Conservation (phyloP, 2,113 vertebrate species). For the Apodemus speciosus region DNA sequence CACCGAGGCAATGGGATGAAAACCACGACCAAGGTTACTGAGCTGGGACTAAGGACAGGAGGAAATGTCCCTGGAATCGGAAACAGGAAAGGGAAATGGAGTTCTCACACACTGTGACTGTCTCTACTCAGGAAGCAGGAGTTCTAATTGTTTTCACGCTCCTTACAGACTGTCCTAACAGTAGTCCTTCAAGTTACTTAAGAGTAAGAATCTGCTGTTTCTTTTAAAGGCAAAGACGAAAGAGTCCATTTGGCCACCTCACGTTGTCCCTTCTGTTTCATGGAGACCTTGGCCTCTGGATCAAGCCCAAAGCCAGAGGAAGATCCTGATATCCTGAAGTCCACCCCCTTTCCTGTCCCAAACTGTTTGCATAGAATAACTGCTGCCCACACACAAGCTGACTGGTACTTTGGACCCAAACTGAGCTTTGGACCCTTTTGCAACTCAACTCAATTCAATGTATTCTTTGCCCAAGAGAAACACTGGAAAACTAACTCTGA, state of each 20-base stretch:
- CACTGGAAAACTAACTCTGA: conserved; percentile 1
- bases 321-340: not conserved
- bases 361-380: conserved; percentile 64
- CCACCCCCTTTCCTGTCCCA: conserved; percentile 50
- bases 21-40: not conserved
- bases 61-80: not conserved
- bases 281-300: conserved; percentile 55
- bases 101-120: not conserved
- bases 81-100: not conserved
- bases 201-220: conserved; percentile 48
- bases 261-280: not conserved
- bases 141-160: not conserved
- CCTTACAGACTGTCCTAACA: not conserved
- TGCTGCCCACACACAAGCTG: conserved; percentile 68
- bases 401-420: conserved; percentile 77
- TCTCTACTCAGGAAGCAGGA: not conserved
- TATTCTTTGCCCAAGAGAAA: conserved; percentile 41
- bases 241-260: not conserved
- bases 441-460: conserved; percentile 77
- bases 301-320: conserved; percentile 54
- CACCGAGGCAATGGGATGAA: not conserved
- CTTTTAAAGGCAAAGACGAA: conserved; percentile 6
- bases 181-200: not conserved
- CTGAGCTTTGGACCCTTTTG: conserved; percentile 85
- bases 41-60: not conserved